Conservation (phyloP, 2,113 vertebrate species). For the Pitta sordida region DNA sequence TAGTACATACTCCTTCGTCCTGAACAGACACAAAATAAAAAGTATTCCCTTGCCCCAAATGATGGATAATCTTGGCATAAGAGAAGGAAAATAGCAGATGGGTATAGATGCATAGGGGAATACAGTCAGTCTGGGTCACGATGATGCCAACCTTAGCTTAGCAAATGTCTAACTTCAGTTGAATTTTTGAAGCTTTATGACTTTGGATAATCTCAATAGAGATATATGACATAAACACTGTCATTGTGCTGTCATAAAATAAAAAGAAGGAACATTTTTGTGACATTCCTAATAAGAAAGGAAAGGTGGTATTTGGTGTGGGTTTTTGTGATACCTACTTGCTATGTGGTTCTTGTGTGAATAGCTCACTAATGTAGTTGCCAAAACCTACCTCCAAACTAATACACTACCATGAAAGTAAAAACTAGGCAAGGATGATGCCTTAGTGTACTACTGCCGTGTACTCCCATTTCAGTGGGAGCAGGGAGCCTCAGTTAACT, state of each 20-base stretch:
- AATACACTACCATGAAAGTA: neutral
- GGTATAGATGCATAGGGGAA: neutral
- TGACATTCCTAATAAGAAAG: neutral
- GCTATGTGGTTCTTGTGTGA: neutral
- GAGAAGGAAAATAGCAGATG: slow-evolving; percentile 37
- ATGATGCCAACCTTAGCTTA: neutral
- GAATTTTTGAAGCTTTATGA: slow-evolving; percentile 16
- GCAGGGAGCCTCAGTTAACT: neutral
- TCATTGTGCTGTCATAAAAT: neutral
- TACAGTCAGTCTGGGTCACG: neutral
- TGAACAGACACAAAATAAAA: slow-evolving; percentile 6
- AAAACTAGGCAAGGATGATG: neutral
- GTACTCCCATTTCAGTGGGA: neutral
- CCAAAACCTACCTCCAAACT: neutral
- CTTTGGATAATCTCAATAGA: neutral
- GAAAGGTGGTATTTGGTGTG: neutral
- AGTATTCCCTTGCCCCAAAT: slow-evolving; percentile 10
- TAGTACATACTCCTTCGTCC: neutral
- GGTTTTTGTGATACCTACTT: neutral
- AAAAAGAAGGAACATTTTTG: neutral
- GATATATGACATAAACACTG: neutral
- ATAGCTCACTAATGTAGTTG: neutral
- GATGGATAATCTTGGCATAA: slow-evolving; percentile 36
- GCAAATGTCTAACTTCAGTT: neutral
- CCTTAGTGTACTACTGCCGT: neutral